These are phyloP conservation scores for Blastomussa wellsi DNA, from an alignment of 92 coral and sea anemone genomes.

Conservation along the genomic window DNA sequence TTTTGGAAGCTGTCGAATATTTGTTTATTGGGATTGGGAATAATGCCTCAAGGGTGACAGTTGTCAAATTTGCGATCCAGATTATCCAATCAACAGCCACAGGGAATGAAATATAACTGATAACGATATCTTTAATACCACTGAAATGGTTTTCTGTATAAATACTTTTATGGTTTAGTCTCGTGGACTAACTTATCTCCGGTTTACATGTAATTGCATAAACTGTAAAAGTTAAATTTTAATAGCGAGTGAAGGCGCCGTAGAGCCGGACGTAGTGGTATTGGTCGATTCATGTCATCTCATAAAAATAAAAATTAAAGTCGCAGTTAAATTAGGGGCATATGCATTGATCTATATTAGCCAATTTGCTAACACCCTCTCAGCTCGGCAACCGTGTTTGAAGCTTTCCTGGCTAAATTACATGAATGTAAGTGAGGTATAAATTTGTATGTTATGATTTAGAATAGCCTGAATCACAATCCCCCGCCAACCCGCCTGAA, in stretches of 20 bases:
- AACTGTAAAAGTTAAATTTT: not conserved
- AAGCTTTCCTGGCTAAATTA: not conserved
- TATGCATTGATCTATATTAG: no score
- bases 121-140: not conserved
- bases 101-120: not conserved
- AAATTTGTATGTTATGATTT: not conserved
- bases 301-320: no score
- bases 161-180: not conserved
- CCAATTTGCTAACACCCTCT: not conserved
- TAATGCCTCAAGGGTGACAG: not conserved
- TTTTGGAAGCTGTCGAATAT: not conserved
- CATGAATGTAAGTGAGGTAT: not conserved
- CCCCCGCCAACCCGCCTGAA: no score
- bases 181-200: not conserved
- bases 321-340: not conserved
- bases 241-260: not conserved
- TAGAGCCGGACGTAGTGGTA: no score
- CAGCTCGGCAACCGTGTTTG: not conserved
- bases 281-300: not conserved
- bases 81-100: slow-evolving; percentile 15
- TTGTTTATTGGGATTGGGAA: not conserved
- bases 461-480: no score
- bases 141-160: not conserved
- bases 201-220: not conserved
- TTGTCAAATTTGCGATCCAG: slow-evolving; percentile 2